Conservation (phyloP, 2,113 vertebrate genomes). For the Passer domesticus region DNA sequence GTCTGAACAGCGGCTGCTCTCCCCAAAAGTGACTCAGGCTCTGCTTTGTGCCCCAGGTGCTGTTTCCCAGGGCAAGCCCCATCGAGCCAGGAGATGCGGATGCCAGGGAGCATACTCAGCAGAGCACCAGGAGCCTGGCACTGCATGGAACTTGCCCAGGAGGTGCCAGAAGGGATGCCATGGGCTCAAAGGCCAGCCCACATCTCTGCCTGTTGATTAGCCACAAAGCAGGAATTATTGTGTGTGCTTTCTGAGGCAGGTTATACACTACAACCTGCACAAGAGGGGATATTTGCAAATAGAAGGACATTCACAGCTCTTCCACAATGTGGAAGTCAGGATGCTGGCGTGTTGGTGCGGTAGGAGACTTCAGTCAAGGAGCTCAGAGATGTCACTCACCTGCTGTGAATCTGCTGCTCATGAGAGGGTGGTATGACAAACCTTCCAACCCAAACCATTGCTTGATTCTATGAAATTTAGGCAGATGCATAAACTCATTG, state of each 20-base stretch:
- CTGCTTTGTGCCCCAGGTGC: neutral
- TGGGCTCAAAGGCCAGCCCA: neutral
- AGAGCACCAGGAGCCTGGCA: neutral
- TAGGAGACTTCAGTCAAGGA: neutral
- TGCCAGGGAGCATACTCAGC: neutral
- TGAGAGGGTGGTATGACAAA: accelerated
- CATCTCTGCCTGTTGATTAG: neutral
- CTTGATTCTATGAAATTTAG: neutral
- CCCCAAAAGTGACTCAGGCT: neutral
- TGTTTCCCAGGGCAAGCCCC: neutral
- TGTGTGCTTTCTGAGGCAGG: neutral
- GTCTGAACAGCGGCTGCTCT: neutral
- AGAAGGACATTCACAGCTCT: neutral
- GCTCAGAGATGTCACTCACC: neutral
- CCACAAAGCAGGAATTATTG: neutral
- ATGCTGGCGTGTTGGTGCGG: neutral
- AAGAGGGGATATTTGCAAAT: neutral
- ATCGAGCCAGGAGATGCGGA: neutral
- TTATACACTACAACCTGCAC: neutral
- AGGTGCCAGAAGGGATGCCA: neutral
- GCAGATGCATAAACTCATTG: neutral
- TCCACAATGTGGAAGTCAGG: neutral
- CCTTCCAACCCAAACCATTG: neutral
- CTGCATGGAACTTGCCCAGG: neutral
- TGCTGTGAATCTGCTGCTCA: neutral